phyloP scores from a whole-genome alignment of 2,888 invertebrate species.

The Apodemia duryi region DNA sequence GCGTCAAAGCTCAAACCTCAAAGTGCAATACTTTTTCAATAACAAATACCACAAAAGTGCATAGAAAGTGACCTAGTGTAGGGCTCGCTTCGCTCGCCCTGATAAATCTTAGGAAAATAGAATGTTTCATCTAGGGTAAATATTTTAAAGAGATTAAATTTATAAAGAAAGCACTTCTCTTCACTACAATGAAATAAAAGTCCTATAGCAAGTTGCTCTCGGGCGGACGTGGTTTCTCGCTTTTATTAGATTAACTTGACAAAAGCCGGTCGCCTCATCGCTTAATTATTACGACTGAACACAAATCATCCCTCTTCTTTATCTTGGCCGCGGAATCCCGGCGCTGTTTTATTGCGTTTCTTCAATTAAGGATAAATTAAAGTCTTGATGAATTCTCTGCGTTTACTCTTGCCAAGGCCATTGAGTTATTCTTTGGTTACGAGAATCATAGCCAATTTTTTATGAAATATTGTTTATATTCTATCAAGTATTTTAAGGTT shows the following conservation, averaged over 20 bases:
- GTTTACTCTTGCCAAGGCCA: background rate
- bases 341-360: constrained; percentile 19
- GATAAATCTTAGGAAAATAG: no score
- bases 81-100: no score
- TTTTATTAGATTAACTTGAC: constrained; percentile 58
- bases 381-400: background rate
- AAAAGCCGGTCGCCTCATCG: constrained; percentile 47
- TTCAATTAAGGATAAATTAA: constrained; percentile 19
- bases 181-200: constrained; percentile 18
- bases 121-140: no score
- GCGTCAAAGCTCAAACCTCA: no score
- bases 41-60: no score
- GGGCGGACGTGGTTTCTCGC: constrained; percentile 18
- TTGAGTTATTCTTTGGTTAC: background rate
- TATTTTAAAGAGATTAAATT: no score
- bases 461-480: background rate
- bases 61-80: no score
- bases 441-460: background rate
- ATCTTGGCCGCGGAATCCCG: constrained; percentile 26
- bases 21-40: no score
- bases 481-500: no score
- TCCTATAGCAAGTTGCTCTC: constrained; percentile 18
- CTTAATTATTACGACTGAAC: constrained; percentile 40
- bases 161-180: constrained; percentile 12
- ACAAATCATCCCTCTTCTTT: constrained; percentile 35